Base-by-base conservation (phyloP, 2,888 invertebrate species). In the Seira sanloemensis region DNA sequence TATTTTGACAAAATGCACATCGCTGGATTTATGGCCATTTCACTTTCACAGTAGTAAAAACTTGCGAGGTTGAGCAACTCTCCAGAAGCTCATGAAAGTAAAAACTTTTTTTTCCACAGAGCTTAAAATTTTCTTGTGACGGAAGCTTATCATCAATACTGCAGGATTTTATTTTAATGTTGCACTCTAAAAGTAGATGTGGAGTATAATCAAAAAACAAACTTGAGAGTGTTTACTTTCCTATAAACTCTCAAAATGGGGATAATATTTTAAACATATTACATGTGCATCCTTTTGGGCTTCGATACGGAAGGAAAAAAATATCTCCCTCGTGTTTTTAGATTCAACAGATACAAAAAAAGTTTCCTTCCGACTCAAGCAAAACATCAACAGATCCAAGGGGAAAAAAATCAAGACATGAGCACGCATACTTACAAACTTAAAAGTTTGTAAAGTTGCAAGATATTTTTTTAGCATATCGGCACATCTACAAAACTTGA, bases 281-380 rank as follows among this genome's bases (percentile, higher is more conserved):
- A 37, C 37, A 7, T 37, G 37, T 37, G 37, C 12, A 37, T 37
- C 4, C n/a, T 37, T 37, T 37, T 37, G 37, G 37, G 5, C 4
- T 4, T 37, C 37, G 37, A 37, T 37, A 12, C 37, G 37, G 37
- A 37, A 37, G 37, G 37, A 37, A 37, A 12, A 12, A 37, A 37
- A 37, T n/a, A n/a, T n/a, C n/a, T n/a, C n/a, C 37, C 37, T 4
- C 37, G 37, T 37, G 37, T 37, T 37, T n/a, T 37, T 4, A 37
- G 37, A 37, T 37, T 37, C 37, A 37, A 37, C 37, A 37, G 26
- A 27, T 16, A 67, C 79, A 75, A 75, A 37, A 81, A 80, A 81
- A 81, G 69, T n/a, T n/a, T n/a, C n/a, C n/a, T n/a, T n/a, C n/a
- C n/a, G n/a, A n/a, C n/a, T n/a, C n/a, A n/a, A n/a, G 75, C 25